phyloP scores from a whole-genome alignment of 2,113 vertebrate genomes.

The Oryzias melastigma region DNA sequence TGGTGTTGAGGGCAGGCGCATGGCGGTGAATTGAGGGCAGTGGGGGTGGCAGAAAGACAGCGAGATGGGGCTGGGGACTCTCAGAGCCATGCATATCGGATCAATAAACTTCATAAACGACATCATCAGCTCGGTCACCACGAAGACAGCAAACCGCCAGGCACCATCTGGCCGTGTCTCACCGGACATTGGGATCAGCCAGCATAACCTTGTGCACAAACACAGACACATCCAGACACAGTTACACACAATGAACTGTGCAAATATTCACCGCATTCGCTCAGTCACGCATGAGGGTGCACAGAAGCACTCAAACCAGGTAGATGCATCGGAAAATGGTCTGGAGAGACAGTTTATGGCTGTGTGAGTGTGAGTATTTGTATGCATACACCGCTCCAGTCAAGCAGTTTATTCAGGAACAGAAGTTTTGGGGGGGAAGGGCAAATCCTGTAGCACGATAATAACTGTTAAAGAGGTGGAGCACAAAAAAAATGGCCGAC shows the following conservation, averaged over 20 bases:
- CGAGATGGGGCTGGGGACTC: slow-evolving; percentile 47
- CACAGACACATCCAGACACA: slow-evolving; percentile 22
- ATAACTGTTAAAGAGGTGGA: slow-evolving; percentile 41
- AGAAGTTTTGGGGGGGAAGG: slow-evolving; percentile 40
- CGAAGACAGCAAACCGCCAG: slow-evolving; percentile 65
- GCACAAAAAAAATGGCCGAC: slow-evolving; percentile 15
- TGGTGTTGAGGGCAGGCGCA: slow-evolving; percentile 15
- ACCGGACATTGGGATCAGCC: slow-evolving; percentile 55
- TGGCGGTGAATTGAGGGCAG: slow-evolving; percentile 39
- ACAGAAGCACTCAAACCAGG: slow-evolving; percentile 46
- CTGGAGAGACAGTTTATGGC: slow-evolving; percentile 35
- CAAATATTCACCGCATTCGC: slow-evolving; percentile 48
- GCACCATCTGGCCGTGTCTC: slow-evolving; percentile 70
- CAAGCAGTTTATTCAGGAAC: slow-evolving; percentile 53
- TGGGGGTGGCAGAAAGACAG: slow-evolving; percentile 35
- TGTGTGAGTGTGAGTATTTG: slow-evolving; percentile 1
- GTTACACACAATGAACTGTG: slow-evolving; percentile 22
- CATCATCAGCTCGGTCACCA: slow-evolving; percentile 69
- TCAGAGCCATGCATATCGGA: slow-evolving; percentile 64
- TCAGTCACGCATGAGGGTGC: slow-evolving; percentile 37
- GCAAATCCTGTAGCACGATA: slow-evolving; percentile 51
- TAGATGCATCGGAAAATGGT: slow-evolving; percentile 46
- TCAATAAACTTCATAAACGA: slow-evolving; percentile 74
- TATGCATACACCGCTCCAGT: slow-evolving; percentile 20
- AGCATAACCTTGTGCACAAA: slow-evolving; percentile 52